Conservation (phyloP, 2,888 invertebrate genomes). For the Metacarcinus magister region DNA sequence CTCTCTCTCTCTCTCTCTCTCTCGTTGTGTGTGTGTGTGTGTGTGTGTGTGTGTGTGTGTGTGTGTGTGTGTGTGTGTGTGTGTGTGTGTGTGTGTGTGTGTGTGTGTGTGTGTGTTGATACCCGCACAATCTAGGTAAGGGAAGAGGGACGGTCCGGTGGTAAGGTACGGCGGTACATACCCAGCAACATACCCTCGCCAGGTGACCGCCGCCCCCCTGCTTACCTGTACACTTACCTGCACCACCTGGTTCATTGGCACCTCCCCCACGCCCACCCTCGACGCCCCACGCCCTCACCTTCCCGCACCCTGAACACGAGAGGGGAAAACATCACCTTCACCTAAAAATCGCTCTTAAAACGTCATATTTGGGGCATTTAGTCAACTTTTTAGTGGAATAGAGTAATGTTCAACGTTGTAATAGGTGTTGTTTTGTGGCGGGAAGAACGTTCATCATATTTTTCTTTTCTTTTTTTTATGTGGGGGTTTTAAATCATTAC, state of each 20-base stretch:
- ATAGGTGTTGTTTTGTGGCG: background rate
- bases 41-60: conserved; percentile 39
- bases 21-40: conserved; percentile 18
- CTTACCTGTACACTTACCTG: background rate
- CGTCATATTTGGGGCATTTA: background rate
- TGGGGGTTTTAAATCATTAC: background rate
- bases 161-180: background rate
- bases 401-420: background rate
- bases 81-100: background rate
- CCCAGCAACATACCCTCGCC: background rate
- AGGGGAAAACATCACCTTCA: background rate
- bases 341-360: background rate
- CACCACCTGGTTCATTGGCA: background rate
- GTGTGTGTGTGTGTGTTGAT: background rate
- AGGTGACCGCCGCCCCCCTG: background rate
- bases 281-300: background rate
- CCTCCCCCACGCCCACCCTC: background rate
- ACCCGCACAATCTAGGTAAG: background rate
- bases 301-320: background rate
- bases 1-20: background rate
- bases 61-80: conserved; percentile 40
- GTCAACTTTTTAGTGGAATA: background rate
- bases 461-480: background rate
- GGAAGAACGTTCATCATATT: background rate
- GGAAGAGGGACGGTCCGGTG: background rate